Base-by-base conservation (phyloP, 2,797 vertebrate species). In the Pagetopsis macropterus region DNA sequence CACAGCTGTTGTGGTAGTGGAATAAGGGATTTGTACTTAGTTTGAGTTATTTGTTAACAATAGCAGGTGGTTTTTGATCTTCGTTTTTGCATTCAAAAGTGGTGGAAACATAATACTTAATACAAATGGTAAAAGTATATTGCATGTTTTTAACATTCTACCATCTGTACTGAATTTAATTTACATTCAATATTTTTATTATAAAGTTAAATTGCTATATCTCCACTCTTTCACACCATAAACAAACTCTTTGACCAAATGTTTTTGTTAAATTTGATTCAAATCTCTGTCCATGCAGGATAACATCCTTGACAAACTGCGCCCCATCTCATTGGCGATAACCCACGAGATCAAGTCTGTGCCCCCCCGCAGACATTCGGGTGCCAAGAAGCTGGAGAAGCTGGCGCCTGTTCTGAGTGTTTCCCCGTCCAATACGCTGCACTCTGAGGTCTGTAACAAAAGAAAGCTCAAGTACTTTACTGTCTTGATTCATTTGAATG, bases 261-360 rank as follows among this genome's bases (percentile, higher is more conserved):
- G 1, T 43, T 21, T 41, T 49, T 5, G 19, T 59, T 14, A 41
- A 7, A 45, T 50, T 14, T 37, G 48, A 43, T 65, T 49, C 33
- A 17, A 14, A 62, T 64, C n/a, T 41, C 27, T 49, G 10, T 78
- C 55, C 27, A 0, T 54, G 37, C 84, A 95, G 95, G 94, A 95
- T 27, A 95, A 89, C 65, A 92, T 98, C 77, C 94, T 89, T 46
- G 97, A 99, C 91, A 99, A 98, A 87, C 94, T 99, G 73, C 95
- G 96, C 4, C 95, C 97, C 70, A 96, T 98, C 64, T 87, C 94
- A 0, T 80, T 98, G 88, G 90, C 91, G 0, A 88, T 98, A 55
- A 95, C 94, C 8, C 96, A 97, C 15, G 93, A 88, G 0, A 96
- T 99, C 87, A 94, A 92, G 78, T 83, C 86, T 1, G 89, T 94